Conservation (phyloP, 2,888 invertebrate species). For the Ecliptopera silaceata region DNA sequence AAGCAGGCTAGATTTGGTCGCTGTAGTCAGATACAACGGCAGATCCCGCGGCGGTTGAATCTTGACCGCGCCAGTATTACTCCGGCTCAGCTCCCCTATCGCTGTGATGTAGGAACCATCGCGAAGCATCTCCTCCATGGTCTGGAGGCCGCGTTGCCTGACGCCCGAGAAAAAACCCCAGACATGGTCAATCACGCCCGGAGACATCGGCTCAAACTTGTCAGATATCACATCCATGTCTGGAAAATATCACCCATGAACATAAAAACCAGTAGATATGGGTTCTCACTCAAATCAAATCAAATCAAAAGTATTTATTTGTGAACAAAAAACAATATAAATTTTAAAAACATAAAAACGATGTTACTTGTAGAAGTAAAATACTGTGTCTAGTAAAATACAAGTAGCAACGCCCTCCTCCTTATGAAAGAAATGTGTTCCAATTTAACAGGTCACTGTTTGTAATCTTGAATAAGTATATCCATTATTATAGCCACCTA, state of each 20-base stretch:
- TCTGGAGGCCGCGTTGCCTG: constrained; percentile 91
- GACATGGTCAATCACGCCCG: constrained; percentile 90
- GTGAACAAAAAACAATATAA: no score
- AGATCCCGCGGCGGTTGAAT: constrained; percentile 88
- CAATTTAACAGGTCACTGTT: no score
- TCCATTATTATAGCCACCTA: no score
- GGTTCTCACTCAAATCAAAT: no score
- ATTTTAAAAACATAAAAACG: no score
- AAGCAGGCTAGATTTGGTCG: constrained; percentile 89
- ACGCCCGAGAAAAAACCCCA: constrained; percentile 94
- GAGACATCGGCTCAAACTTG: constrained; percentile 90
- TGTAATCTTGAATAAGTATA: no score
- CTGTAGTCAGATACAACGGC: constrained; percentile 90
- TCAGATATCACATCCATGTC: constrained; percentile 93
- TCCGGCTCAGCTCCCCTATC: constrained; percentile 88
- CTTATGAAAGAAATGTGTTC: no score
- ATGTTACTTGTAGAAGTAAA: no score
- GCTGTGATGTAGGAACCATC: constrained; percentile 91
- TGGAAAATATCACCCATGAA: constrained; percentile 35
- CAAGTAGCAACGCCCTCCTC: no score
- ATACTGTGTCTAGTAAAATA: no score
- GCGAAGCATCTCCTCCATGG: constrained; percentile 93
- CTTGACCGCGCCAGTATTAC: constrained; percentile 85
- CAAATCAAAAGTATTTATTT: no score
- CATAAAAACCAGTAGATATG: neutral